A percentile compares a stretch with the other conserved stretches of the same genome.
Conservation (phyloP, 2,797 vertebrate genomes). For the Anniella stebbinsi region DNA sequence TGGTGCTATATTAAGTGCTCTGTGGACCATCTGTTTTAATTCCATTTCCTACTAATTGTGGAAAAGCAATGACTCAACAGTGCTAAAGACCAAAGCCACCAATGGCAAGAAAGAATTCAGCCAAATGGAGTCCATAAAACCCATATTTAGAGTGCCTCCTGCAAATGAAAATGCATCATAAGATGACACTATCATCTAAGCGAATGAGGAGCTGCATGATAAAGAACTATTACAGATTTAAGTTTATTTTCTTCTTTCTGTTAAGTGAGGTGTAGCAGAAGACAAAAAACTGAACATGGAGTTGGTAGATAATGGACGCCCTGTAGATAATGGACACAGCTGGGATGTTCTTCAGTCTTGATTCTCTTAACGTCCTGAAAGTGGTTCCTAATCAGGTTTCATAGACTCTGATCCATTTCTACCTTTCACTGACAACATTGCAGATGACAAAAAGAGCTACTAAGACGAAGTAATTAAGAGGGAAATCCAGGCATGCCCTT, state of each 20-base stretch:
- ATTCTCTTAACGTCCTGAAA: conserved; percentile 37
- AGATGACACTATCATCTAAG: not conserved
- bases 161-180: not conserved
- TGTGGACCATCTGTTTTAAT: not conserved
- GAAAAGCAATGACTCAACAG: not conserved
- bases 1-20: not conserved
- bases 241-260: not conserved
- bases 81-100: not conserved
- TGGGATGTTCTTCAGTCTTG: not conserved
- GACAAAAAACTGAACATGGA: not conserved
- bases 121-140: not conserved
- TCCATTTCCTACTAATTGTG: not conserved
- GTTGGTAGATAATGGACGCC: not conserved
- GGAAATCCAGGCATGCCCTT: not conserved
- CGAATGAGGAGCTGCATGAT: not conserved
- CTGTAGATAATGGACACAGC: not conserved
- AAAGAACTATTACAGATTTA: not conserved
- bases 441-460: not conserved
- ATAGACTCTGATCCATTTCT: not conserved
- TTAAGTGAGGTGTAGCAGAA: not conserved
- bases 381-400: conserved; percentile 32
- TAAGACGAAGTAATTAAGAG: not conserved
- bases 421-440: not conserved
- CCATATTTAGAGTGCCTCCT: not conserved
- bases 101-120: not conserved